A percentile compares a stretch with the other conserved stretches of the same genome.
Evolutionary conservation across 2,113 vertebrate species (phyloP).

Genomic region (Periophthalmodon schlosseri): DNA sequence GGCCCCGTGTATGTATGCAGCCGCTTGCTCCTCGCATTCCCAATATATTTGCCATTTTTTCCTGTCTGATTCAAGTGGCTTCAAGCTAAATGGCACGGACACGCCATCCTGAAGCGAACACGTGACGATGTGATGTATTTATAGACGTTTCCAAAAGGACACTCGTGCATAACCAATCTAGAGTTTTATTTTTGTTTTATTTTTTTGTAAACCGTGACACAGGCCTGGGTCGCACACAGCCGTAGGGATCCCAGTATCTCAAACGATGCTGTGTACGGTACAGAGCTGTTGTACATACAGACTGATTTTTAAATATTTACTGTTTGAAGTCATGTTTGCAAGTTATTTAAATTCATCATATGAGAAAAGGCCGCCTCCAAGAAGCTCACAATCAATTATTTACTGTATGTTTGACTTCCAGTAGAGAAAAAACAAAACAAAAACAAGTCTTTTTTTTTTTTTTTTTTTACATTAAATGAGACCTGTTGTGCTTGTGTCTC

Average conservation of each 20-base stretch:
- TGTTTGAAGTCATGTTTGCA: background rate
- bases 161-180: background rate
- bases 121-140: background rate
- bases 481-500: no score
- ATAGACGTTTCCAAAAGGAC: background rate
- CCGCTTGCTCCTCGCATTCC: slow-evolving; percentile 11
- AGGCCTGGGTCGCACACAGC: background rate
- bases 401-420: background rate
- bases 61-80: background rate
- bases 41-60: slow-evolving; percentile 9
- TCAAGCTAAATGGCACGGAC: background rate
- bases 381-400: background rate
- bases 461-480: no score
- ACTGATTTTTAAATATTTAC: background rate
- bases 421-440: no score
- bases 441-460: background rate
- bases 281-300: background rate
- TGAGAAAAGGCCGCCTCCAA: background rate
- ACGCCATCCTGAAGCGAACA: background rate
- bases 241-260: background rate
- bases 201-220: background rate
- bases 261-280: background rate
- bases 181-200: no score
- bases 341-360: background rate
- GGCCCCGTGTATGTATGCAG: background rate